These are phyloP conservation scores for Mythimna pallens DNA, from an alignment of 2,888 invertebrate species.

Conservation along the genomic window DNA sequence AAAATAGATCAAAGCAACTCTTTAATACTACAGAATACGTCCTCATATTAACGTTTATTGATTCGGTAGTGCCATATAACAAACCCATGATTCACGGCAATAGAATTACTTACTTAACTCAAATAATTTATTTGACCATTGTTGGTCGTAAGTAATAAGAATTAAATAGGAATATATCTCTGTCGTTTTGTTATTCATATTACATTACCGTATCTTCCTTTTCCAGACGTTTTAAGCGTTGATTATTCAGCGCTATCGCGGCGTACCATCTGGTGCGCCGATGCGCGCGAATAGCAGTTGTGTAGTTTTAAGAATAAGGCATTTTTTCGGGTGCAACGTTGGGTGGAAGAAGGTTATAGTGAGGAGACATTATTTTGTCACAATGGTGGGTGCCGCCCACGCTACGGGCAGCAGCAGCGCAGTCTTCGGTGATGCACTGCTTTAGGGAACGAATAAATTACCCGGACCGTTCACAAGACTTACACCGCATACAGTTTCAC, in stretches of 20 bases:
- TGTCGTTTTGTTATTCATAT: conserved; percentile 90
- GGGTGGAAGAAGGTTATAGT: conserved; percentile 82
- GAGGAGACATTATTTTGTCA: conserved; percentile 90
- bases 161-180: conserved; percentile 89
- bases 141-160: conserved; percentile 85
- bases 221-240: conserved; percentile 90
- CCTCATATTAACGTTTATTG: conserved; percentile 60
- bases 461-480: conserved; percentile 80
- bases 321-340: conserved; percentile 73
- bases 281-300: conserved; percentile 71
- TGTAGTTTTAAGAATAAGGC: conserved; percentile 75
- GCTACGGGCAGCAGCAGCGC: conserved; percentile 82
- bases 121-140: conserved; percentile 83
- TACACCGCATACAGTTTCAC: conserved; percentile 80
- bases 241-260: conserved; percentile 90
- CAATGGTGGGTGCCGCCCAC: conserved; percentile 90
- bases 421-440: conserved; percentile 89
- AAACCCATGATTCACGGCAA: conserved; percentile 72
- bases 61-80: conserved; percentile 49
- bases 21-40: conserved; percentile 41
- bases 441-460: conserved; percentile 90
- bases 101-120: conserved; percentile 70
- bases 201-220: conserved; percentile 90
- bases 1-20: conserved; percentile 64
- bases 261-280: conserved; percentile 83